Evolutionary conservation across 2,113 vertebrate genomes (phyloP), one percentile per base, ranked within the genome.

Genomic region (Rhinolophus ferrumequinum): DNA sequence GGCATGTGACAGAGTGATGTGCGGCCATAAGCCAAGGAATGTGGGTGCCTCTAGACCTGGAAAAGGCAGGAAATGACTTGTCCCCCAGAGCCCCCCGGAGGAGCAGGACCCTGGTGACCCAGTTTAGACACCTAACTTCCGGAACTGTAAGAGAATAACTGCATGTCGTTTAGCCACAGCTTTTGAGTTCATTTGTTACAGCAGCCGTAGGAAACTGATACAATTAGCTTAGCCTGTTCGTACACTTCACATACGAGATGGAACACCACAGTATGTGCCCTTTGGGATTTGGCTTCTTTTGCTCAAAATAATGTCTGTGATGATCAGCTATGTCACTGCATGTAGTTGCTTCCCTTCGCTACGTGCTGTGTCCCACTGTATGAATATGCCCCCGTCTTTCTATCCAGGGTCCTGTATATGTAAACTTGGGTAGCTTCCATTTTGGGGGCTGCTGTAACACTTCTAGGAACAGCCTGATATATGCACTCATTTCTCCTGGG

Each of bases 361-460:
- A 16, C 1, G 28, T 1, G 83, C 52, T 0, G 44, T 1, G 5
- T 21, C 2, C 66, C 52, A 0, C 7, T 0, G 6, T 15, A 0
- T 0, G 47, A 6, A 8, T 0, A 15, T 0, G 4, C 35, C 1
- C 1, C 0, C 0, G 62, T 14, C 33, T 21, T 44, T 1, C 13
- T 18, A 15, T 6, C 56, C 44, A 0, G 13, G 9, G 8, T 7
- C 13, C 28, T 1, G 1, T 0, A 14, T 0, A 8, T 0, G 30
- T 5, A 5, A 8, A 4, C n/a, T 10, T 0, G 24, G 72, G 80
- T 1, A 7, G 69, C 8, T 12, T 2, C 76, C 2, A 0, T 13
- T 3, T 26, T 3, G 30, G 28, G 50, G 28, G 50, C 26, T 1
- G 0, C 28, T 9, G 33, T 4, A 13, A 8, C 18, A 12, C 52